Conservation (phyloP, 2,113 vertebrate genomes). For the Calcarius ornatus region DNA sequence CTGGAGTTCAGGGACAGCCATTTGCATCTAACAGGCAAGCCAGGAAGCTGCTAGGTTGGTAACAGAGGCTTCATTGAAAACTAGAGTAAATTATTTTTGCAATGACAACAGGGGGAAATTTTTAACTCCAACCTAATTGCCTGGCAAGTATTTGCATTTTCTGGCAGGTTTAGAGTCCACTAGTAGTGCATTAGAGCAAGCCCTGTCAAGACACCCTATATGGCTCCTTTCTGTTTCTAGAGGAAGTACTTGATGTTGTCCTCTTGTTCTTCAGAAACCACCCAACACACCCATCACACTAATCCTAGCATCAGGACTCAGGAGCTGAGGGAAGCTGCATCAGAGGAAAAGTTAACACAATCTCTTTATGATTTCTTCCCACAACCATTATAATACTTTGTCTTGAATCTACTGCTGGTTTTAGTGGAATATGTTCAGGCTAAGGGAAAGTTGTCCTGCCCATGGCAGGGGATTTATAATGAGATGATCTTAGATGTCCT, state of each 20-base stretch:
- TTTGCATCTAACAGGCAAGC: neutral
- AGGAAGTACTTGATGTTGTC: neutral
- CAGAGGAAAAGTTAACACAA: neutral
- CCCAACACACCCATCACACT: accelerated
- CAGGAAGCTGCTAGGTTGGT: neutral
- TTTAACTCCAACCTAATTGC: neutral
- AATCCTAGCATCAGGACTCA: neutral
- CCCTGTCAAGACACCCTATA: neutral
- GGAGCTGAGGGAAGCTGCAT: neutral
- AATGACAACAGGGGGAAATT: neutral
- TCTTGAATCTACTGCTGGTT: neutral
- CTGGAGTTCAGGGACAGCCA: neutral
- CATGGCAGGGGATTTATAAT: neutral
- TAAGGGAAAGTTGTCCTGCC: neutral
- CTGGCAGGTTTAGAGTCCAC: neutral
- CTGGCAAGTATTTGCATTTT: neutral
- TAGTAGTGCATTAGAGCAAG: neutral
- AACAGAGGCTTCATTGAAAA: neutral
- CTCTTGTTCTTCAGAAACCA: neutral
- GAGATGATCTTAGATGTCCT: neutral
- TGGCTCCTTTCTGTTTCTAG: neutral
- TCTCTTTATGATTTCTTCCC: neutral
- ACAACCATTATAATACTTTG: neutral
- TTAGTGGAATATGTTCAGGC: neutral
- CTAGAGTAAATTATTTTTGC: neutral